A percentile compares a stretch with the other conserved stretches of the same genome.
These are phyloP conservation scores for Picathartes gymnocephalus DNA, from an alignment of 2,113 vertebrate genomes.

Conservation along the genomic window DNA sequence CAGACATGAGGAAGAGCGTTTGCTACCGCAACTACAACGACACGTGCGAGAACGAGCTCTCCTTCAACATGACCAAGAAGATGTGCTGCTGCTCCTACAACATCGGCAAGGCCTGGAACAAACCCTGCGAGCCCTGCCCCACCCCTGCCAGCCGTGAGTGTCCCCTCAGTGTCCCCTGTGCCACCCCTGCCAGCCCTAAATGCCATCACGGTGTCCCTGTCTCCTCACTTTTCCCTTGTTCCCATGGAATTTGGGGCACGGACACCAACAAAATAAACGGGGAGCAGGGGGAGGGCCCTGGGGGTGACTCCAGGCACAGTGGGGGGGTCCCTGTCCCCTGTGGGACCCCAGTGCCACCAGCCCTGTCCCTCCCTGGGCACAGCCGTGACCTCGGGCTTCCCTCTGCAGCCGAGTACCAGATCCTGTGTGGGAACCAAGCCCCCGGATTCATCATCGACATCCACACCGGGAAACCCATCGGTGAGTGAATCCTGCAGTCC, in stretches of 20 bases:
- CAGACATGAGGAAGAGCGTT: slow-evolving; percentile 89
- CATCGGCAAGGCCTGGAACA: slow-evolving; percentile 93
- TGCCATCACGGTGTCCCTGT: background rate
- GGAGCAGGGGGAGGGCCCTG: no score
- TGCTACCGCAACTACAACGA: slow-evolving; percentile 91
- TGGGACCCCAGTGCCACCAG: accelerated
- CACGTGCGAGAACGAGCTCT: slow-evolving; percentile 88
- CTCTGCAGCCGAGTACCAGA: slow-evolving; percentile 83
- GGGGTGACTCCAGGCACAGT: accelerated
- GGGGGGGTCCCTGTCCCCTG: background rate
- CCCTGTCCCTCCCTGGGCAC: accelerated
- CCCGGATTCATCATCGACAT: slow-evolving; percentile 91
- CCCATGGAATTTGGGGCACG: background rate
- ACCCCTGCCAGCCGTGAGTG: slow-evolving; percentile 83
- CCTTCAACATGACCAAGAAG: slow-evolving; percentile 93
- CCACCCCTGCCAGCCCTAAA: background rate
- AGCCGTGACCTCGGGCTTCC: background rate
- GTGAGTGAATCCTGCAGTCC: slow-evolving; percentile 66
- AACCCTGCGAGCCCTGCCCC: slow-evolving; percentile 90
- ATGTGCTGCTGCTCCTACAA: slow-evolving; percentile 96
- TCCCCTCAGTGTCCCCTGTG: background rate
- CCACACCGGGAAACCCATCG: slow-evolving; percentile 85
- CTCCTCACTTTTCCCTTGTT: accelerated
- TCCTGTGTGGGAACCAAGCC: slow-evolving; percentile 87
- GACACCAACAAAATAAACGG: accelerated